Evolutionary conservation across 2,888 invertebrate species (phyloP).

Genomic region (Drosophila stalkeri): DNA sequence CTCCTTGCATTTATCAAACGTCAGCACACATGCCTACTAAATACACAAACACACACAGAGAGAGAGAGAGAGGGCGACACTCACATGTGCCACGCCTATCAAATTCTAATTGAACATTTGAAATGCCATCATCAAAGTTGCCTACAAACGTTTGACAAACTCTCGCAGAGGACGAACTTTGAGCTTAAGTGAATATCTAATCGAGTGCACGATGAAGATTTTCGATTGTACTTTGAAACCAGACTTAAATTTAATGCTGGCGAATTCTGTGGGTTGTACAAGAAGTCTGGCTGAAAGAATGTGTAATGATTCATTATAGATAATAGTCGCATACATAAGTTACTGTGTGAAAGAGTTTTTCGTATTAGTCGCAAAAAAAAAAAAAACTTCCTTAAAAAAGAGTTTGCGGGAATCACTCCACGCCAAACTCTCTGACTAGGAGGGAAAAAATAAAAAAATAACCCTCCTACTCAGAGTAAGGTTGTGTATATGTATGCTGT

Average conservation of each 20-base stretch:
- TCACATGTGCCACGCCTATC: conserved; percentile 34
- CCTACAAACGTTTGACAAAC: conserved; percentile 9
- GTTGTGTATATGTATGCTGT: too few relatives aligned
- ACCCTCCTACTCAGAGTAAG: too few relatives aligned
- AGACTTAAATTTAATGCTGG: background rate
- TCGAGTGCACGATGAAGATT: conserved; percentile 2
- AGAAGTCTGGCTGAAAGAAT: too few relatives aligned
- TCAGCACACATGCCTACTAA: conserved; percentile 27
- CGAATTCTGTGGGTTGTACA: background rate
- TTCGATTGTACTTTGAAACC: background rate
- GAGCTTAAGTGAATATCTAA: conserved; percentile 2
- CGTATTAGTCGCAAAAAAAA: too few relatives aligned
- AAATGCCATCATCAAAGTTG: conserved; percentile 69
- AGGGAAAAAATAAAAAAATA: too few relatives aligned
- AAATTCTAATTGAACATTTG: conserved; percentile 63
- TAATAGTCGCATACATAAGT: too few relatives aligned
- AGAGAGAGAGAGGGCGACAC: background rate
- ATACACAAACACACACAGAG: conserved; percentile 2
- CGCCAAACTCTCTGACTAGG: too few relatives aligned
- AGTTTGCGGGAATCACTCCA: too few relatives aligned
- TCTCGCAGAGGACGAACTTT: background rate
- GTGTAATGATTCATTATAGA: too few relatives aligned
- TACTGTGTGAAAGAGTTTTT: too few relatives aligned
- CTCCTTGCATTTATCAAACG: conserved; percentile 58
- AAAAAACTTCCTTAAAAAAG: too few relatives aligned